Conservation (phyloP, 2,797 vertebrate species). For the Euphonia xanthogaster region DNA sequence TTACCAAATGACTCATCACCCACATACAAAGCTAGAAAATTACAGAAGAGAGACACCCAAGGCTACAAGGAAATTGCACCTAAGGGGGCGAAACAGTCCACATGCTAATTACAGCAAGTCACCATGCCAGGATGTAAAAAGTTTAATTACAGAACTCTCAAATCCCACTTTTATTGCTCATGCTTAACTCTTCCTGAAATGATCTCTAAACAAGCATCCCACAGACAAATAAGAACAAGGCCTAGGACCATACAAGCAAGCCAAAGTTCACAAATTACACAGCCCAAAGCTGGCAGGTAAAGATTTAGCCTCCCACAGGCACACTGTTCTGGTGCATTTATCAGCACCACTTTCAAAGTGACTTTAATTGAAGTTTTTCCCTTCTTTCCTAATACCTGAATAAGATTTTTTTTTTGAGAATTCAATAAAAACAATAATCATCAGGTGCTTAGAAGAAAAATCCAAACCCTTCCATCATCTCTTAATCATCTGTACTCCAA, state of each 20-base stretch:
- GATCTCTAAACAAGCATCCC: neutral
- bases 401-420: neutral
- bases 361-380: neutral
- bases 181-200: neutral
- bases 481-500: neutral
- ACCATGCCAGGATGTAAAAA: neutral
- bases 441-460: neutral
- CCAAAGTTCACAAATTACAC: neutral
- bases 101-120: neutral
- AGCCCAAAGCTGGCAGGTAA: neutral
- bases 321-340: neutral
- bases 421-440: neutral
- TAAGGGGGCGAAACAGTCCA: neutral
- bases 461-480: neutral
- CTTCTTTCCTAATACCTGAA: neutral
- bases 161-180: neutral
- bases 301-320: neutral
- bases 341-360: neutral
- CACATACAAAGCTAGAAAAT: neutral
- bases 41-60: neutral
- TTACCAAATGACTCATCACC: neutral
- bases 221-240: neutral
- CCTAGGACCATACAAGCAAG: neutral
- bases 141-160: neutral
- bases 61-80: neutral